A percentile compares a stretch with the other conserved stretches of the same genome.
phyloP scores from a whole-genome alignment of 2,888 invertebrate genomes.

The Pyrrhia umbra region DNA sequence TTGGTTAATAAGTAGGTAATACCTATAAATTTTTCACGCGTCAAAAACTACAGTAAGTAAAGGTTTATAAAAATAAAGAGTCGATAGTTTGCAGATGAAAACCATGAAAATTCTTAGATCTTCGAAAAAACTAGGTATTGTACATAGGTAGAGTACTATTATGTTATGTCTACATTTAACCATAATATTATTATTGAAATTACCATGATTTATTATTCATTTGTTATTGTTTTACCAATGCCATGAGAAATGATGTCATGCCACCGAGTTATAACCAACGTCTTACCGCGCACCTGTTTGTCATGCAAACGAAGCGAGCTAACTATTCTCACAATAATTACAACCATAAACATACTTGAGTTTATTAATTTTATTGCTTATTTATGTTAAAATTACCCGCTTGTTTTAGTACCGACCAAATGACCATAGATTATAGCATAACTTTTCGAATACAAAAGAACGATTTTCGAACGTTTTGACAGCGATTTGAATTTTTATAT shows the following conservation, averaged over 20 bases:
- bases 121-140: neutral
- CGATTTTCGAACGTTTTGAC: too few relatives aligned
- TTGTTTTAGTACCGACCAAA: neutral
- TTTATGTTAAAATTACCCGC: constrained; percentile 47
- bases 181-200: neutral
- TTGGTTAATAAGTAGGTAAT: too few relatives aligned
- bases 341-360: constrained; percentile 24
- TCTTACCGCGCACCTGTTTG: constrained; percentile 36
- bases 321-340: constrained; percentile 24
- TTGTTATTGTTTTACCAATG: constrained; percentile 28
- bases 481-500: too few relatives aligned
- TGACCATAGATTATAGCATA: constrained; percentile 17
- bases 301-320: constrained; percentile 34
- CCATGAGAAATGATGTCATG: constrained; percentile 39
- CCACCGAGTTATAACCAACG: neutral
- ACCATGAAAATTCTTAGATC: too few relatives aligned
- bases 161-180: neutral
- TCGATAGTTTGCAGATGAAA: too few relatives aligned
- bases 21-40: too few relatives aligned
- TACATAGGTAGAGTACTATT: neutral
- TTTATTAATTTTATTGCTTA: constrained; percentile 41
- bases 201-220: constrained; percentile 1
- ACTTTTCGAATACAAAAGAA: too few relatives aligned
- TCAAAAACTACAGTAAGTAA: too few relatives aligned
- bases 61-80: too few relatives aligned